Evolutionary conservation across 37 sponge, comb jelly and placozoan species (phyloP).

Genomic region (Aplysina aerophoba): DNA sequence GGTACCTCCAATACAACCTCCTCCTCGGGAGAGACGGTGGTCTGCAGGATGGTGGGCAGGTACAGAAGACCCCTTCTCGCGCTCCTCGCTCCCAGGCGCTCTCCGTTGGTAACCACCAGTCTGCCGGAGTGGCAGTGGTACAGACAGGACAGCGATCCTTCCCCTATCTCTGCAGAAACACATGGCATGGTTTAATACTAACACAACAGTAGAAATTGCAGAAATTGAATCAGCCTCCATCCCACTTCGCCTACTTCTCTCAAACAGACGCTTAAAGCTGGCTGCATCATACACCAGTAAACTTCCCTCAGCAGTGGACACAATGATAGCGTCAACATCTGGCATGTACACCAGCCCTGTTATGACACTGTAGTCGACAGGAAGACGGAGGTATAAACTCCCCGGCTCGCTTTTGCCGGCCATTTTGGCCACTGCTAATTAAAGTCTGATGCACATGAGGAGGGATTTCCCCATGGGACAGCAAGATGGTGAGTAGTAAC

Average conservation of each 20-base stretch:
- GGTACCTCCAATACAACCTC: conserved; percentile 51
- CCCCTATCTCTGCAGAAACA: neutral
- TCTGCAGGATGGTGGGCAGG: conserved; percentile 56
- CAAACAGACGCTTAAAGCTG: neutral
- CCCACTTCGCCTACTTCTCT: neutral
- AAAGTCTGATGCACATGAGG: neutral
- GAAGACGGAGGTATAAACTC: neutral
- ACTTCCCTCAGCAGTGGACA: neutral
- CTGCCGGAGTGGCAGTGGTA: conserved; percentile 17
- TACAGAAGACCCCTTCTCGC: conserved; percentile 21
- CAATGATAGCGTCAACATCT: neutral
- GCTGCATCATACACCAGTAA: neutral
- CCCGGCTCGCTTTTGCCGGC: neutral
- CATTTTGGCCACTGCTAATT: neutral
- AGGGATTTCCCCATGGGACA: neutral
- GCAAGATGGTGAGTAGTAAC: neutral
- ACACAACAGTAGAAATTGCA: neutral
- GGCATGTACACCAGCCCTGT: neutral
- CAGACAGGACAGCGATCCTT: conserved; percentile 4
- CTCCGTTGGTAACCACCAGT: conserved; percentile 47
- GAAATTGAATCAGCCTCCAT: neutral
- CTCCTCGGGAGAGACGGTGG: conserved; percentile 4
- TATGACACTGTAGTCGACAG: neutral
- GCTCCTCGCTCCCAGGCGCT: conserved; percentile 42
- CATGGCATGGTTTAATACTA: neutral